Conservation (phyloP, 2,797 vertebrate species). For the Choloepus didactylus region DNA sequence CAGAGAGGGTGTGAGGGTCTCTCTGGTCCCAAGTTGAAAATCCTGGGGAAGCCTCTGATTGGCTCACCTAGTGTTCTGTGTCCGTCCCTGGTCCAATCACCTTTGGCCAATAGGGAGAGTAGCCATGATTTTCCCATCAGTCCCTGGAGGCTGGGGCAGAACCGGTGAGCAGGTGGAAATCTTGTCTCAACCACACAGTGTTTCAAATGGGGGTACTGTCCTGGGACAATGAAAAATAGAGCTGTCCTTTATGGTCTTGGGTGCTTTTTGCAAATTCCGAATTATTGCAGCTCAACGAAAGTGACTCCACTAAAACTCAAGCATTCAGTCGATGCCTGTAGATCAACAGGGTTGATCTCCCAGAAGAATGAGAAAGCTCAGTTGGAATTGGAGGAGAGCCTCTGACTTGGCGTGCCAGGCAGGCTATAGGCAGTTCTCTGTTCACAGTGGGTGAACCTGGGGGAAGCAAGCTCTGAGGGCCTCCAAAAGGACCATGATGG, state of each 20-base stretch:
- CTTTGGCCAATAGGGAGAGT: not conserved
- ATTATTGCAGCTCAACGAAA: not conserved
- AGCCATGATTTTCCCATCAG: not conserved
- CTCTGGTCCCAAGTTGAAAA: not conserved
- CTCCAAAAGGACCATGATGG: not conserved
- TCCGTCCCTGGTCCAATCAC: not conserved
- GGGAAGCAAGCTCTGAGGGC: not conserved
- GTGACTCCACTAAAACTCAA: not conserved
- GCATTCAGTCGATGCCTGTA: not conserved
- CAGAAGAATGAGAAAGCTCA: not conserved
- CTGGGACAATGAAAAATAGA: not conserved
- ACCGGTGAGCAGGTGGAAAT: not conserved
- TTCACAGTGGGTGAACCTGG: not conserved
- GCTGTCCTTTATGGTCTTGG: not conserved
- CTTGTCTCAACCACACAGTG: not conserved
- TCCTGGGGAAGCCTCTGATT: not conserved
- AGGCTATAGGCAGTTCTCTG: not conserved
- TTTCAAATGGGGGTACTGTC: not conserved
- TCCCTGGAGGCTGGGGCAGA: not conserved
- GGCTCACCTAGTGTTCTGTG: not conserved
- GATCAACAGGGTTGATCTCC: not conserved
- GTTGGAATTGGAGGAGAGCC: not conserved
- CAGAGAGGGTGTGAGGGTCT: not conserved
- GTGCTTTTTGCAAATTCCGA: constrained; percentile 1
- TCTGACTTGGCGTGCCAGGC: not conserved